Percentiles rank a stretch among this genome's conserved stretches.
Evolutionary conservation across 2,888 invertebrate species (phyloP).

Genomic region (Papilio gigon): DNA sequence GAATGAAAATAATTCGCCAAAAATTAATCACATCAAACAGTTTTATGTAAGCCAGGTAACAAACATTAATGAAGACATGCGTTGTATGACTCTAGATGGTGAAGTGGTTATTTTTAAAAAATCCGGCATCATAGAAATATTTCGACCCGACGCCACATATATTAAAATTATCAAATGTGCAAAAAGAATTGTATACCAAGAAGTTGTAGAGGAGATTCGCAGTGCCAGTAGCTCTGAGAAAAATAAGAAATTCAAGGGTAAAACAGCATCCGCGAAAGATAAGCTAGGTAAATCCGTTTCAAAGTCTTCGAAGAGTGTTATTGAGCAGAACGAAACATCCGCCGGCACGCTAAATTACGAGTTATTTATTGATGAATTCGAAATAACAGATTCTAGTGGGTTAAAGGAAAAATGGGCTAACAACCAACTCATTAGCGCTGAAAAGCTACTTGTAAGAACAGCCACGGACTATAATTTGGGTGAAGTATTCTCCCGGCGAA

Average conservation of each 20-base stretch:
- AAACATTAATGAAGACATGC: conserved; percentile 63
- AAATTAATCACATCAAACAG: conserved; percentile 72
- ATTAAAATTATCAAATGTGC: conserved; percentile 64
- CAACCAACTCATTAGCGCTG: conserved; percentile 54
- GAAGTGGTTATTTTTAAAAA: conserved; percentile 71
- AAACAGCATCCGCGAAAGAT: conserved; percentile 47
- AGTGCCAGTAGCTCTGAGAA: conserved; percentile 58
- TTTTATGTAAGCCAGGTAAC: conserved; percentile 51
- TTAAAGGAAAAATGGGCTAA: conserved; percentile 62
- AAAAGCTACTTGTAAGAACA: conserved; percentile 67
- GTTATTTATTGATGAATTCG: conserved; percentile 67
- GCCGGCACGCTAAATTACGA: conserved; percentile 55
- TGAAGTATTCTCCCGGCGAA: conserved; percentile 72
- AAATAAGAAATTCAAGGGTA: conserved; percentile 60
- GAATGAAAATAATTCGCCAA: conserved; percentile 60
- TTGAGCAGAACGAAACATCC: conserved; percentile 48
- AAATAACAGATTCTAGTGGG: conserved; percentile 64
- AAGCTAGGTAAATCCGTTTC: conserved; percentile 56
- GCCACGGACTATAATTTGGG: conserved; percentile 72
- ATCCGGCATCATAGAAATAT: conserved; percentile 62
- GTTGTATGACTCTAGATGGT: conserved; percentile 70
- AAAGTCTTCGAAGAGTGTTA: conserved; percentile 55
- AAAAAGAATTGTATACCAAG: conserved; percentile 51
- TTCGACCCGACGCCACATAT: conserved; percentile 65
- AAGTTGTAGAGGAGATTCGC: conserved; percentile 47